These are phyloP conservation scores for Darevskia mixta DNA, from an alignment of 2,797 vertebrate species.

Conservation along the genomic window DNA sequence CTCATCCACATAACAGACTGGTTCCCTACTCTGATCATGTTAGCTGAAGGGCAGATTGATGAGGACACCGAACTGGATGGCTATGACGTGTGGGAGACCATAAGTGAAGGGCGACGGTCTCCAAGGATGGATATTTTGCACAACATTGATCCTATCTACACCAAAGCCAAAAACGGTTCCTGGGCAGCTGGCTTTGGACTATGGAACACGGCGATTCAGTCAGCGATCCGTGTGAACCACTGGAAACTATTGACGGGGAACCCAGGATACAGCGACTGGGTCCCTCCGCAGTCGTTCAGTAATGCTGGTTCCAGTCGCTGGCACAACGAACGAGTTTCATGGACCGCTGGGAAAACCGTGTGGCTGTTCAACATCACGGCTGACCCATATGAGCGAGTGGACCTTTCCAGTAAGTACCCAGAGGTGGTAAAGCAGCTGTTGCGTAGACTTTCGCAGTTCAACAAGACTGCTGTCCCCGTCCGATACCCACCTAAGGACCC, in stretches of 20 bases:
- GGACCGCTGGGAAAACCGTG: slow-evolving; percentile 90
- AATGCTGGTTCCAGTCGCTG: slow-evolving; percentile 87
- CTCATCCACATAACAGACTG: slow-evolving; percentile 97
- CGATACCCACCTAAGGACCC: slow-evolving; percentile 94
- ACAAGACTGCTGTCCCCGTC: slow-evolving; percentile 92
- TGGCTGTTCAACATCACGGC: slow-evolving; percentile 99
- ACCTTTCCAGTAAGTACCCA: slow-evolving; percentile 88
- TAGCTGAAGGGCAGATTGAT: slow-evolving; percentile 91
- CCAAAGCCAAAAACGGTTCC: slow-evolving; percentile 93
- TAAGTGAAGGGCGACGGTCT: slow-evolving; percentile 93
- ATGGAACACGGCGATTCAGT: slow-evolving; percentile 96
- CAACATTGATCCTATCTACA: slow-evolving; percentile 96
- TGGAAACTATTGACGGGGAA: slow-evolving; percentile 97
- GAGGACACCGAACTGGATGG: slow-evolving; percentile 92
- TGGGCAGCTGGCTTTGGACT: slow-evolving; percentile 93
- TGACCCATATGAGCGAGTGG: slow-evolving; percentile 93
- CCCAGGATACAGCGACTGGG: slow-evolving; percentile 95
- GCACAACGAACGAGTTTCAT: slow-evolving; percentile 90
- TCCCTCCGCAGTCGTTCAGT: slow-evolving; percentile 96
- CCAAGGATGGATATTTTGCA: slow-evolving; percentile 95
- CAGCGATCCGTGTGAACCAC: slow-evolving; percentile 91
- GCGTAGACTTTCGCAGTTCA: slow-evolving; percentile 88
- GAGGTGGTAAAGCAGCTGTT: slow-evolving; percentile 92
- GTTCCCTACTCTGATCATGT: slow-evolving; percentile 93
- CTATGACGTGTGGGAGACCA: slow-evolving; percentile 95